phyloP scores from a whole-genome alignment of 2,797 vertebrate genomes.

The Amniataba percoides region DNA sequence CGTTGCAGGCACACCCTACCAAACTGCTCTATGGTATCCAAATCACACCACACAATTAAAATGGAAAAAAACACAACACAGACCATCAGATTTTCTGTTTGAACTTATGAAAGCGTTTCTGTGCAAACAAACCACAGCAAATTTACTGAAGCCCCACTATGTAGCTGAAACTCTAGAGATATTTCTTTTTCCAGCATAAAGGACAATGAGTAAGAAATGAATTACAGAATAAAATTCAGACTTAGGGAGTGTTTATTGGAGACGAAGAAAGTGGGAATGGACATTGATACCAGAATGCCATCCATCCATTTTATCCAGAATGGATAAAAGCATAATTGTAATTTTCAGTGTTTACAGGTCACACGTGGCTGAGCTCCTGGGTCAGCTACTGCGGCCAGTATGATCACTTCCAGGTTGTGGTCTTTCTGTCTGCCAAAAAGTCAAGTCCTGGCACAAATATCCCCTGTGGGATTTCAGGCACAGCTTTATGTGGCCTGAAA shows the following conservation, averaged over 20 bases:
- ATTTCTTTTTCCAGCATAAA: conserved; percentile 5
- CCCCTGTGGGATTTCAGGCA: conserved; percentile 57
- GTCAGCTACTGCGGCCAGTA: conserved; percentile 39
- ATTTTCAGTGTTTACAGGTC: conserved; percentile 27
- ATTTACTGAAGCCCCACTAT: conserved; percentile 21
- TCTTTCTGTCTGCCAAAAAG: conserved; percentile 50
- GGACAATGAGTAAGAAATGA: neutral
- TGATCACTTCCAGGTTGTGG: conserved; percentile 65
- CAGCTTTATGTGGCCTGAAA: conserved; percentile 60
- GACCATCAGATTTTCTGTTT: neutral
- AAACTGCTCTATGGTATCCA: conserved; percentile 46
- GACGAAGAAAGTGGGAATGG: neutral
- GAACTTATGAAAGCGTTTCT: no score
- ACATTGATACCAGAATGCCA: neutral
- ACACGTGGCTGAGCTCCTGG: conserved; percentile 33
- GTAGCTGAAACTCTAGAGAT: neutral
- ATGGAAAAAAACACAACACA: conserved; percentile 16
- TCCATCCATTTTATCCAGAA: no score
- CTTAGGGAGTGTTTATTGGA: neutral
- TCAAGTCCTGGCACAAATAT: conserved; percentile 59
- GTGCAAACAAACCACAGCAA: conserved; percentile 21
- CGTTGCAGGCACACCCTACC: conserved; percentile 59
- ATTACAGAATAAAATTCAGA: neutral
- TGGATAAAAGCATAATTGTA: neutral
- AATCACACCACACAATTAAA: conserved; percentile 52